These are phyloP conservation scores for Oppia nitens DNA, from an alignment of 1,140 invertebrate genomes.

Conservation along the genomic window DNA sequence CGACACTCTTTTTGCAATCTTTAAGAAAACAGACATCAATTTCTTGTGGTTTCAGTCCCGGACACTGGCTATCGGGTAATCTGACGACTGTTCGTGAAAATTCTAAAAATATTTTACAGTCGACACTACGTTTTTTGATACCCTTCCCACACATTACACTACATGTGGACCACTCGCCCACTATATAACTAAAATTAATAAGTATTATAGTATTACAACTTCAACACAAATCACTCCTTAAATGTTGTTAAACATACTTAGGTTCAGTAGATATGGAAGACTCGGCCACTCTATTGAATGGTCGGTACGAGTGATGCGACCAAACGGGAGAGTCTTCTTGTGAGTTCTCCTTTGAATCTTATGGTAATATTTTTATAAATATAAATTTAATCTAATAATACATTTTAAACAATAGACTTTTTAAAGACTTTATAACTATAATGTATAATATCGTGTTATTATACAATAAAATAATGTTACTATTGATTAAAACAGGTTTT, in stretches of 20 bases:
- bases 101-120: slow-evolving; percentile 83
- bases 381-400: too few species aligned
- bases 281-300: neutral
- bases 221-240: slow-evolving; percentile 1
- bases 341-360: slow-evolving; percentile 17
- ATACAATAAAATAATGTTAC: too few species aligned
- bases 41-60: slow-evolving; percentile 24
- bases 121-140: slow-evolving; percentile 52
- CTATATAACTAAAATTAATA: slow-evolving; percentile 41
- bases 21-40: slow-evolving; percentile 13
- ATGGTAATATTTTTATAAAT: too few species aligned
- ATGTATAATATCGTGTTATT: too few species aligned
- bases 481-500: too few species aligned
- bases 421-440: too few species aligned
- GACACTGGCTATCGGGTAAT: slow-evolving; percentile 70
- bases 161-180: slow-evolving; percentile 68
- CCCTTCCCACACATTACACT: slow-evolving; percentile 77
- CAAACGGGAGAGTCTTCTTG: slow-evolving; percentile 19
- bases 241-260: slow-evolving; percentile 2
- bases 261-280: slow-evolving; percentile 14
- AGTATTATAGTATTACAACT: slow-evolving; percentile 4
- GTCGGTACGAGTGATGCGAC: neutral
- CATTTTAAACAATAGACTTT: too few species aligned
- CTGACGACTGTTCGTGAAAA: slow-evolving; percentile 67
- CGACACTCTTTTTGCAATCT: neutral